Evolutionary conservation across 2,888 invertebrate genomes (phyloP), one percentile per base, ranked within the genome.

Genomic region (Amphipyra tragopoginis): DNA sequence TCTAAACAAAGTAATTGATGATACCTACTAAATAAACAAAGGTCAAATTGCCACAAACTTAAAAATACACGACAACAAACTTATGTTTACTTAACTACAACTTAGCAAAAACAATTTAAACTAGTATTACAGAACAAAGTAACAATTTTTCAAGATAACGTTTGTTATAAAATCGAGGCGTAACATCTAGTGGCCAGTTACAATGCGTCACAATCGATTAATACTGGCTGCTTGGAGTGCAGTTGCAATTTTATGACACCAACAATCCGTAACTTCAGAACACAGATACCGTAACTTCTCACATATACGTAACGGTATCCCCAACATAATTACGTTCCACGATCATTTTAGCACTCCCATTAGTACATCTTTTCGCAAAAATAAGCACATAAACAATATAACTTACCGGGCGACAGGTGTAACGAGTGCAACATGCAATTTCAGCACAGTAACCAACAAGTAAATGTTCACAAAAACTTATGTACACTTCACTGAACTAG

Each of bases 371-470:
- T 66, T 72, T 72, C 36, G 63, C 65, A 59, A 73, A 77, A 72
- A 47, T 74, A 75, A 51, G 55, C 55, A 80, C 65, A 65, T 70
- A 68, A 79, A 81, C 69, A 80, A 38, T 50, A 49, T 52, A 75
- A 88, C 92, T 86, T 86, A 92, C 93, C 92, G 86, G 91, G 90
- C 89, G 89, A 91, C 91, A 90, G 90, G 90, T 92, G 90, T 74
- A 77, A 66, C 71, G 72, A 79, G 72, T 70, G 77, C 79, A 80
- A 84, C 81, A 83, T 81, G 75, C 70, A 72, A 80, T 79, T 71
- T 66, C 67, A 59, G 61, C 75, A 67, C 58, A 58, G 49, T 66
- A 72, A 74, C 72, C 77, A 69, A 65, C 65, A 42, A 66, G 65
- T 55, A 51, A 57, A 61, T 50, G 72, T 67, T 68, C 78, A 83